Evolutionary conservation across 2,113 vertebrate species (phyloP).

Genomic region (Lontra canadensis): DNA sequence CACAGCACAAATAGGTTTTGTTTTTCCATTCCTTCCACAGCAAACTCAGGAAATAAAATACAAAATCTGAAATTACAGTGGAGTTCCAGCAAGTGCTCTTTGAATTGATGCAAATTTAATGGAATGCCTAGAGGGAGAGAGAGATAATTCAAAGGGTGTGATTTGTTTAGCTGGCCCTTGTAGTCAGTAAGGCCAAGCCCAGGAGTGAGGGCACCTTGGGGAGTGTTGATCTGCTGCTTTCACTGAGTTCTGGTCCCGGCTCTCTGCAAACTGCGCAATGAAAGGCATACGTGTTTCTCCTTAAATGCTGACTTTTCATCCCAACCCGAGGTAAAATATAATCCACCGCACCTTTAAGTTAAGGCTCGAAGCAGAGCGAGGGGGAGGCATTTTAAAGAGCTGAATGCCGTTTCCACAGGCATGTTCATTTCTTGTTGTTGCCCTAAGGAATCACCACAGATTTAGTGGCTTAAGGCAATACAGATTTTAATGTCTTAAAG

Average conservation of each 20-base stretch:
- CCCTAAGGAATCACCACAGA: background rate
- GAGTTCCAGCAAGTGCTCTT: background rate
- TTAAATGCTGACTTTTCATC: background rate
- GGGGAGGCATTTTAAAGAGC: background rate
- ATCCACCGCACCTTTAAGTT: background rate
- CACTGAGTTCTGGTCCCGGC: background rate
- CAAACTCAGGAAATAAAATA: constrained; percentile 39
- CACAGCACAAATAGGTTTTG: background rate
- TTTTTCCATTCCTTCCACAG: constrained; percentile 3
- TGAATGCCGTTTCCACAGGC: background rate
- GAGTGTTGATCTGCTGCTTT: background rate
- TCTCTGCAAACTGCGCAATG: background rate
- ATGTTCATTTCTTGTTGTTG: background rate
- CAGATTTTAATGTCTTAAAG: background rate
- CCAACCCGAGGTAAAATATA: background rate
- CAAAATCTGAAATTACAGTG: constrained; percentile 20
- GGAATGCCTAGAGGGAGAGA: background rate
- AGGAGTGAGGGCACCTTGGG: background rate
- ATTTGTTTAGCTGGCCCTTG: background rate
- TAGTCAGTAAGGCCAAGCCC: background rate
- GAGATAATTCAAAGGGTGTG: background rate
- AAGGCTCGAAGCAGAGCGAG: background rate
- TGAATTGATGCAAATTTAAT: constrained; percentile 44
- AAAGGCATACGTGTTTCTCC: background rate
- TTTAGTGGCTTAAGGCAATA: background rate